phyloP scores from a whole-genome alignment of 1,140 invertebrate genomes.

The Amphibalanus amphitrite region DNA sequence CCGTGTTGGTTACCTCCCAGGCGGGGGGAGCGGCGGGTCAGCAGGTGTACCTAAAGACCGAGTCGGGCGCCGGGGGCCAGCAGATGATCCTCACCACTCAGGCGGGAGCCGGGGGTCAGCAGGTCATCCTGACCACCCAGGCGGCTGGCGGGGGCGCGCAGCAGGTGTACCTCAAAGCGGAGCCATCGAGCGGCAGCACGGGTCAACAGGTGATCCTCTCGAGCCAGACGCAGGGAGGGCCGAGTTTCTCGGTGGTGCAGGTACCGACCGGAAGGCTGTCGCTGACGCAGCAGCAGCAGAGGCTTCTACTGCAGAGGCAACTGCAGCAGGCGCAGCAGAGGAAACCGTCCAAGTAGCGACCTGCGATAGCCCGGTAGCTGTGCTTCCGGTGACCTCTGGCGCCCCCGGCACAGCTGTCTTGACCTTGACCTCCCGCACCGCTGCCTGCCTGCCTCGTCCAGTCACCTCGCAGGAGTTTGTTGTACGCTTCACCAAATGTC shows the following conservation, averaged over 20 bases:
- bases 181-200: not conserved
- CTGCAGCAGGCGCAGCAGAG: constrained; percentile 8
- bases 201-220: constrained; percentile 2
- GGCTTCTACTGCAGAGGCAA: not conserved
- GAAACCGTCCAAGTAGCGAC: not conserved
- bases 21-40: not conserved
- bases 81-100: not conserved
- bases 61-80: not conserved
- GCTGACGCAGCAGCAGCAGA: not conserved
- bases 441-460: no score
- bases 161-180: not conserved
- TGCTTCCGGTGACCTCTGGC: constrained; percentile 5
- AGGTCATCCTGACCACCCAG: no score
- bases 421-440: no score
- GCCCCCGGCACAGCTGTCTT: no score
- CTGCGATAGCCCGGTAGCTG: no score
- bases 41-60: not conserved
- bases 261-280: not conserved
- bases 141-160: no score
- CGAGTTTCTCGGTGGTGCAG: constrained; percentile 27
- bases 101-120: not conserved
- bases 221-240: constrained; percentile 42
- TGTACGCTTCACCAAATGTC: no score
- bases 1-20: not conserved
- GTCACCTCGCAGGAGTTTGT: no score